These are phyloP conservation scores for Lacerta bilineata DNA, from an alignment of 2,797 vertebrate genomes.

Conservation along the genomic window DNA sequence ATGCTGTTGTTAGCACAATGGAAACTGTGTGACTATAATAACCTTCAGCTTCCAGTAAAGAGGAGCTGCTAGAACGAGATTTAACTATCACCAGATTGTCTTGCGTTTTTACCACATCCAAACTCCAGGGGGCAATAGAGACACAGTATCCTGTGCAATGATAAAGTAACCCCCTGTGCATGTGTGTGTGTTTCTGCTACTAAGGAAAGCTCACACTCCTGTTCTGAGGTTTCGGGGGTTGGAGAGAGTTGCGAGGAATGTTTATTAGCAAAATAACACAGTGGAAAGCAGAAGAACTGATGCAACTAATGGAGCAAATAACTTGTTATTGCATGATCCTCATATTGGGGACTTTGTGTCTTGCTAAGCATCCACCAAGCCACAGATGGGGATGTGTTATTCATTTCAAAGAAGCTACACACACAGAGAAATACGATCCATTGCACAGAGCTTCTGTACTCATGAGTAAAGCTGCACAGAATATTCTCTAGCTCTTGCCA, in stretches of 20 bases:
- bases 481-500: not conserved
- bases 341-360: not conserved
- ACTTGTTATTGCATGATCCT: not conserved
- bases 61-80: not conserved
- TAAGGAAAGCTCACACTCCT: not conserved
- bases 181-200: not conserved
- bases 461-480: not conserved
- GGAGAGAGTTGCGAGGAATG: not conserved
- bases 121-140: constrained; percentile 24
- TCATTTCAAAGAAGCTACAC: not conserved
- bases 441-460: not conserved
- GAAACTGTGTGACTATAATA: constrained; percentile 15
- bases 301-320: constrained; percentile 4
- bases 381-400: too few relatives aligned
- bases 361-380: not conserved
- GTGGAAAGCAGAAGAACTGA: not conserved
- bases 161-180: too few relatives aligned
- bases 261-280: constrained; percentile 27
- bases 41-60: constrained; percentile 13
- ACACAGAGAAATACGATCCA: not conserved
- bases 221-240: not conserved
- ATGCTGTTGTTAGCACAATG: constrained; percentile 7
- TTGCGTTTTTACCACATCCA: not conserved
- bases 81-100: not conserved
- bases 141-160: not conserved